phyloP scores from a whole-genome alignment of 2,797 vertebrate genomes.

The Danio choprae region DNA sequence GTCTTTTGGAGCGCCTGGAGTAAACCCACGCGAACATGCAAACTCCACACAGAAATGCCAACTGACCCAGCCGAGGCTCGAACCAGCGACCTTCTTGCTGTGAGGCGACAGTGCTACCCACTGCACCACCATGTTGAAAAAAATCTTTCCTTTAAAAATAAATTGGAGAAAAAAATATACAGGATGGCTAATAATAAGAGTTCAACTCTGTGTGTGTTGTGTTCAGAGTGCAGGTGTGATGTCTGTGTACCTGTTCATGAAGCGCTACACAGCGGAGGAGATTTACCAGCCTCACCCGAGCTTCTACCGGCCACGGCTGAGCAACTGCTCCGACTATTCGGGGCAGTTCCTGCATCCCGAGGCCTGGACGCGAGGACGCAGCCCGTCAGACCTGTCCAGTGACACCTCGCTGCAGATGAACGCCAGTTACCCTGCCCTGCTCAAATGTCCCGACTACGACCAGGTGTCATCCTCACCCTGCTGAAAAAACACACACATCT shows the following conservation, averaged over 20 bases:
- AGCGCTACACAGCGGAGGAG: conserved; percentile 89
- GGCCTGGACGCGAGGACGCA: conserved; percentile 84
- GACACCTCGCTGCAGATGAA: conserved; percentile 91
- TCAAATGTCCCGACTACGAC: conserved; percentile 91
- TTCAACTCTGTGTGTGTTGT: not conserved
- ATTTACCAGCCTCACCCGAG: conserved; percentile 86
- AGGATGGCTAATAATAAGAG: too few species aligned
- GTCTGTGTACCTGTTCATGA: conserved; percentile 95
- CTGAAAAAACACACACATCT: too few species aligned
- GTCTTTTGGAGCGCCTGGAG: too few species aligned
- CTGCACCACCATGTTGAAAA: too few species aligned
- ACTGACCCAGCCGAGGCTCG: too few species aligned
- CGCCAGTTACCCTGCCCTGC: conserved; percentile 86
- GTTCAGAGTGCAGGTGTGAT: conserved; percentile 88
- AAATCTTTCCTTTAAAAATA: too few species aligned
- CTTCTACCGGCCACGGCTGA: conserved; percentile 89
- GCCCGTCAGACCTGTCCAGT: conserved; percentile 88
- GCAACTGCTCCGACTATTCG: conserved; percentile 92
- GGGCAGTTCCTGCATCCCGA: conserved; percentile 92
- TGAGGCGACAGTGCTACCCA: too few species aligned
- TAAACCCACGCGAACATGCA: too few species aligned
- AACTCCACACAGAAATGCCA: too few species aligned
- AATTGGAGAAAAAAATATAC: too few species aligned
- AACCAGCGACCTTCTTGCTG: too few species aligned
- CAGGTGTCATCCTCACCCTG: conserved; percentile 91